Conservation (phyloP, 2,888 invertebrate species). For the Helleia helle region DNA sequence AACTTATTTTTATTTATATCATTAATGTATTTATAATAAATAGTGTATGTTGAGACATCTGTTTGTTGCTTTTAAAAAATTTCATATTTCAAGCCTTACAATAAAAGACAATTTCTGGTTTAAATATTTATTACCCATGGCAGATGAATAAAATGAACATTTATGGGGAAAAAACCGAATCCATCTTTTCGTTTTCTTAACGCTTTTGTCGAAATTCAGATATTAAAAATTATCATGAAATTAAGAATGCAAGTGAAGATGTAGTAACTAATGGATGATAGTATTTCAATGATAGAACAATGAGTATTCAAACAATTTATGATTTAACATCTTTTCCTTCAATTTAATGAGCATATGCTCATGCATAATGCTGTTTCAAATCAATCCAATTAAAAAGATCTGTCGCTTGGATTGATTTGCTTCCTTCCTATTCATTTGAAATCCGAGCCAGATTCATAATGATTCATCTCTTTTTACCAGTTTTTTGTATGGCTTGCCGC, state of each 20-base stretch:
- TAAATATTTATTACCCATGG: slow-evolving; percentile 11
- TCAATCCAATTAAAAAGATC: slow-evolving; percentile 10
- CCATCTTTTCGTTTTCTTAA: no score
- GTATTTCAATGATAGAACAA: not conserved
- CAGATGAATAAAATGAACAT: slow-evolving; percentile 10
- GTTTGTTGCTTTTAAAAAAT: slow-evolving; percentile 3
- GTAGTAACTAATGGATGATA: not conserved
- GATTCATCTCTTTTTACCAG: slow-evolving; percentile 64
- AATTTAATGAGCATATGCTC: slow-evolving; percentile 1
- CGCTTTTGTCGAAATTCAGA: no score
- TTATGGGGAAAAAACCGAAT: not conserved
- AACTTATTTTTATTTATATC: slow-evolving; percentile 29
- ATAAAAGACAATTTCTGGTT: slow-evolving; percentile 11
- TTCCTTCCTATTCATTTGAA: slow-evolving; percentile 28
- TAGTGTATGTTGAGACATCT: slow-evolving; percentile 11
- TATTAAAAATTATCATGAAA: no score
- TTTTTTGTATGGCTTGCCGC: slow-evolving; percentile 78
- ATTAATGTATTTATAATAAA: slow-evolving; percentile 9
- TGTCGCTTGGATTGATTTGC: slow-evolving; percentile 10
- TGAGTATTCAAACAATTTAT: slow-evolving; percentile 1
- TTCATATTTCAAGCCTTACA: slow-evolving; percentile 6
- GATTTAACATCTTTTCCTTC: slow-evolving; percentile 5
- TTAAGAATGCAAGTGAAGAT: not conserved
- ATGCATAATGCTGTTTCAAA: slow-evolving; percentile 6
- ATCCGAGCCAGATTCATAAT: slow-evolving; percentile 29